Evolutionary conservation across 2,113 vertebrate species (phyloP), one percentile per base, ranked within the genome.

Genomic region (Corythoichthys intestinalis): DNA sequence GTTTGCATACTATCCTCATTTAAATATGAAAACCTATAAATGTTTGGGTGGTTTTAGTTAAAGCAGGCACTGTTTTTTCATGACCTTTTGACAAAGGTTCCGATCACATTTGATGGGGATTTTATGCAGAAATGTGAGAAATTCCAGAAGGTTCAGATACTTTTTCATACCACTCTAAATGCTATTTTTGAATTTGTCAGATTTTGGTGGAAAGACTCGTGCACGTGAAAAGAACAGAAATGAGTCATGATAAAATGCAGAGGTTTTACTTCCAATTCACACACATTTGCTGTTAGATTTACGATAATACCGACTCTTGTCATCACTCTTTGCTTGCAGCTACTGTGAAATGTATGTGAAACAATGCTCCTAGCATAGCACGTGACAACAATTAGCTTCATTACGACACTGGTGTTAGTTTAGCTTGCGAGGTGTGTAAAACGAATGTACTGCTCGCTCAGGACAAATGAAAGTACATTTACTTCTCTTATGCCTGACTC

Each of bases 181-280:
- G 41, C 4, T 44, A 44, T 8, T 44, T 5, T 44, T 44, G 9
- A 5, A 44, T 44, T 44, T 44, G 6, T 8, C 41, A 44, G 41
- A 8, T 44, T 44, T 44, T 44, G 41, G 41, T 44, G 9, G 3
- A 44, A 6, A 44, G 41, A 44, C 41, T 44, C 41, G 9, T 28
- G 20, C 20, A 28, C 20, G 20, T 28, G 20, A 28, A 69, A 60
- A 53, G 66, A 69, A 73, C 70, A 77, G 76, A 83, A 85, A 76
- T 86, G 82, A 73, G 79, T 82, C 83, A 86, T 81, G 77, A 59
- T 6, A 41, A 79, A 88, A 85, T 78, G 71, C 75, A 71, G 70
- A 74, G 69, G 9, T 82, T 81, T 78, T 79, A 81, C 66, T 79
- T 88, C 48, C 56, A 53, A 66, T 13, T 76, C 72, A 85, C 79